A percentile compares a stretch with the other conserved stretches of the same genome.
These are phyloP conservation scores for Peromyscus melanophrys DNA, from an alignment of 2,797 vertebrate species.

Conservation along the genomic window DNA sequence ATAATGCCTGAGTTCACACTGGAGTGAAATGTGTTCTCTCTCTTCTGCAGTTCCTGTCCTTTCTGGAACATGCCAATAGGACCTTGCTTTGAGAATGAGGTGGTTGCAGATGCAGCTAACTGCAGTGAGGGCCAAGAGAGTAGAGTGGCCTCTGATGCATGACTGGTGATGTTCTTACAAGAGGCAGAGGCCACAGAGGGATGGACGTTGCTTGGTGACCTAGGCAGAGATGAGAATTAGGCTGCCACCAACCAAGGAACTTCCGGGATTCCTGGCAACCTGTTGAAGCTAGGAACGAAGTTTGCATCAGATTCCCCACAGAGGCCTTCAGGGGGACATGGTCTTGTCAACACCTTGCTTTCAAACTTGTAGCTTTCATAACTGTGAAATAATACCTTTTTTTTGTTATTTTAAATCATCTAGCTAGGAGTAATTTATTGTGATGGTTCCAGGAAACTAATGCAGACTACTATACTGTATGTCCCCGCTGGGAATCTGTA, in stretches of 20 bases:
- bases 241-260: neutral
- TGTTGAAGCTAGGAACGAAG: neutral
- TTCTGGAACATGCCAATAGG: neutral
- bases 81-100: neutral
- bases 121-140: neutral
- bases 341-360: neutral
- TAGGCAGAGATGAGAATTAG: neutral
- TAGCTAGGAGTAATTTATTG: neutral
- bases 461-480: accelerated
- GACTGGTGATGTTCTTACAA: neutral
- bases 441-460: neutral
- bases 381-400: neutral
- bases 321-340: neutral
- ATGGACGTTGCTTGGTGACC: neutral
- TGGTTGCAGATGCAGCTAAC: neutral
- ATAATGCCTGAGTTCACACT: neutral
- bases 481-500: neutral
- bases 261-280: neutral
- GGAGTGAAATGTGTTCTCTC: neutral
- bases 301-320: neutral
- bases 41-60: neutral
- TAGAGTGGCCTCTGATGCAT: neutral
- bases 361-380: neutral
- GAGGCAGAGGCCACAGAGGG: neutral
- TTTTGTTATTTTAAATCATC: neutral